Evolutionary conservation across 1,140 invertebrate species (phyloP).

Genomic region (Drosophila serrata): DNA sequence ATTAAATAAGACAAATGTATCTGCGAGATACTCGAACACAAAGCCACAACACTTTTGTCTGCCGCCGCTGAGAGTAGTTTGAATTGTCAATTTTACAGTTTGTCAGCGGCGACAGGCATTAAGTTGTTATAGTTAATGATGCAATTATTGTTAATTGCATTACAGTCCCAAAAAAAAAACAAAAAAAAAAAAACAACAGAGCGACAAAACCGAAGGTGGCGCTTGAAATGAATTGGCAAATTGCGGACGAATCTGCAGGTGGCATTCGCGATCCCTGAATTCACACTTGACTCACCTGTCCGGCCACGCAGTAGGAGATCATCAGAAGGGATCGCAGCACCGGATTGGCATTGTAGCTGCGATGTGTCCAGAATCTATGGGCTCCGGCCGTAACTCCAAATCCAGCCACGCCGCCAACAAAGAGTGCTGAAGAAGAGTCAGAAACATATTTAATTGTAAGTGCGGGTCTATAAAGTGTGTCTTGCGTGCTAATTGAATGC

Average conservation of each 20-base stretch:
- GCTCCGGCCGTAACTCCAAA: constrained; percentile 93
- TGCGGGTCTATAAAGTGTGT: constrained; percentile 37
- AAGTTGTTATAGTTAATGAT: constrained; percentile 79
- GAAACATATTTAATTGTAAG: constrained; percentile 7
- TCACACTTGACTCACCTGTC: constrained; percentile 86
- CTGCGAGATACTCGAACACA: constrained; percentile 53
- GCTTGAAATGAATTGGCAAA: constrained; percentile 45
- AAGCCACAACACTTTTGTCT: constrained; percentile 32
- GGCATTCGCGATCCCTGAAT: constrained; percentile 4
- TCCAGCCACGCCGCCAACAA: constrained; percentile 86
- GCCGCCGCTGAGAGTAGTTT: constrained; percentile 26
- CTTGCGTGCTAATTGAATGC: constrained; percentile 65
- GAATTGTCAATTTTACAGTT: constrained; percentile 56
- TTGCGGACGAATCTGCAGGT: constrained; percentile 40
- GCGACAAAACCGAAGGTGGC: constrained; percentile 24
- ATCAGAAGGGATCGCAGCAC: constrained; percentile 90
- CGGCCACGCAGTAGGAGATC: constrained; percentile 89
- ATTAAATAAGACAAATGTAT: constrained; percentile 78
- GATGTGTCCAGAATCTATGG: constrained; percentile 94
- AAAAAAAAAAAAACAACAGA: constrained; percentile 23
- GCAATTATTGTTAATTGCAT: constrained; percentile 80
- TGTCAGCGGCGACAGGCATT: constrained; percentile 63
- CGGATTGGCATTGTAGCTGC: constrained; percentile 92
- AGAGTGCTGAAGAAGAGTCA: constrained; percentile 84
- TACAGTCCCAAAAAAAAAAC: constrained; percentile 35